A percentile compares a stretch with the other conserved stretches of the same genome.
Evolutionary conservation across 2,797 vertebrate genomes (phyloP).

Genomic region (Merluccius polli): DNA sequence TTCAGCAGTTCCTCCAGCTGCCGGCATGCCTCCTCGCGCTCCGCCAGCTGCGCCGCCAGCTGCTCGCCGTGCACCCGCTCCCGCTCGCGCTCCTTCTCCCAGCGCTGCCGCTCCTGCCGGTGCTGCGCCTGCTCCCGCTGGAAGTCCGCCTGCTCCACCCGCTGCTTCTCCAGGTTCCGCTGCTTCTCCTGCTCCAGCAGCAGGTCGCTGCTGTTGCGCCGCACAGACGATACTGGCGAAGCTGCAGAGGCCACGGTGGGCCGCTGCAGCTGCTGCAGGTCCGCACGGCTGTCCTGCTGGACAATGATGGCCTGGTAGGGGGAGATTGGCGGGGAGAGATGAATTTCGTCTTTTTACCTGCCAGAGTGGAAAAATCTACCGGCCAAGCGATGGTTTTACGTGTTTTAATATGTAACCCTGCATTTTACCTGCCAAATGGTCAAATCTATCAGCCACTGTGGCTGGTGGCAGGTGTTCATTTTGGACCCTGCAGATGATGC

Average conservation of each 20-base stretch:
- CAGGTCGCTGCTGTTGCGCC: conserved; percentile 65
- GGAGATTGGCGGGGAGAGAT: background rate
- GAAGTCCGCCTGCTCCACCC: conserved; percentile 79
- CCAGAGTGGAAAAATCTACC: too few relatives aligned
- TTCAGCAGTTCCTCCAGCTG: conserved; percentile 62
- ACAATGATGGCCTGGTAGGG: conserved; percentile 71
- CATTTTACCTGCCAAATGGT: too few relatives aligned
- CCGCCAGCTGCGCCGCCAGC: conserved; percentile 61
- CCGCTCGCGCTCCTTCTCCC: conserved; percentile 79
- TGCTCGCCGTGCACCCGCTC: conserved; percentile 66
- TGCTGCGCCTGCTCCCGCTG: conserved; percentile 82
- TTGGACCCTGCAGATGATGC: too few relatives aligned
- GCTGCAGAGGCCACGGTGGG: conserved; percentile 74
- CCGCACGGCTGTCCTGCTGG: conserved; percentile 84
- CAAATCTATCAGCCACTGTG: too few relatives aligned
- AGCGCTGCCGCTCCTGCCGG: conserved; percentile 79
- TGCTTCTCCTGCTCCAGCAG: conserved; percentile 91
- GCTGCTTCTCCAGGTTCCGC: conserved; percentile 86
- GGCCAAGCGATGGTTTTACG: too few relatives aligned
- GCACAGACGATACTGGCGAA: conserved; percentile 38
- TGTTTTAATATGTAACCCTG: too few relatives aligned
- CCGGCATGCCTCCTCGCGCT: conserved; percentile 64
- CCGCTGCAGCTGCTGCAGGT: conserved; percentile 71
- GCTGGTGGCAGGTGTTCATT: too few relatives aligned
- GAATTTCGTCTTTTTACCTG: too few relatives aligned